Percentiles rank a stretch among this genome's conserved stretches.
Conservation (phyloP, 2,113 vertebrate species). For the Antennarius striatus region DNA sequence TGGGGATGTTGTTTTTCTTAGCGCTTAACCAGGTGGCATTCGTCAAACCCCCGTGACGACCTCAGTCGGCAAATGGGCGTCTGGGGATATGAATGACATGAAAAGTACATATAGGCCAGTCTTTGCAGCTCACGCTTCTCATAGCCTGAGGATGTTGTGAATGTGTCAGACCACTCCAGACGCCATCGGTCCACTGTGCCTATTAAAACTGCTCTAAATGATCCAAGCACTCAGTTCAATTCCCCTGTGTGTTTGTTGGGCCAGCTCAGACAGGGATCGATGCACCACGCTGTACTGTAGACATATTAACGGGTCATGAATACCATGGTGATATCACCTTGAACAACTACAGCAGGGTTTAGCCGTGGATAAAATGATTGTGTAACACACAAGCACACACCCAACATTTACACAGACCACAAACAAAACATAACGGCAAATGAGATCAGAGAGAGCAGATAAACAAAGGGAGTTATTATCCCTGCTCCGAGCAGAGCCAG, state of each 20-base stretch:
- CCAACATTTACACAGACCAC: conserved; percentile 31
- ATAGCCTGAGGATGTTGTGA: conserved; percentile 18
- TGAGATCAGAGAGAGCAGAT: conserved; percentile 73
- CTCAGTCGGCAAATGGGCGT: conserved; percentile 21
- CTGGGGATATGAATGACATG: conserved; percentile 23
- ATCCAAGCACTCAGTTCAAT: conserved; percentile 33
- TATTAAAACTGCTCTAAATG: conserved; percentile 34
- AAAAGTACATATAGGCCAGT: conserved; percentile 15
- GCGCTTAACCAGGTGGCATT: conserved; percentile 27
- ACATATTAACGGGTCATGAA: conserved; percentile 20
- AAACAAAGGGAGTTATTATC: conserved; percentile 64
- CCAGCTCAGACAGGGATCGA: conserved; percentile 34
- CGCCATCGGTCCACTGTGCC: neutral
- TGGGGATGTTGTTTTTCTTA: conserved; percentile 51
- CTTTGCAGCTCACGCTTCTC: conserved; percentile 8
- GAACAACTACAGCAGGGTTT: conserved; percentile 38
- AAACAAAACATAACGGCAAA: conserved; percentile 58
- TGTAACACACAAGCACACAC: conserved; percentile 31
- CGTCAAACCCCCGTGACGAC: conserved; percentile 39
- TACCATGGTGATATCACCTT: conserved; percentile 51
- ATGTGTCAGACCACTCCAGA: conserved; percentile 4
- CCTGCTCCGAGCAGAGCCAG: conserved; percentile 65
- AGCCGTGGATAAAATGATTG: conserved; percentile 32
- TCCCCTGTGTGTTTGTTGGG: neutral
- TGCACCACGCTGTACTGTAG: conserved; percentile 24